Percentiles rank a stretch among this genome's conserved stretches.
Conservation (phyloP, 1,140 invertebrate genomes). For the Phocides pigmalion region DNA sequence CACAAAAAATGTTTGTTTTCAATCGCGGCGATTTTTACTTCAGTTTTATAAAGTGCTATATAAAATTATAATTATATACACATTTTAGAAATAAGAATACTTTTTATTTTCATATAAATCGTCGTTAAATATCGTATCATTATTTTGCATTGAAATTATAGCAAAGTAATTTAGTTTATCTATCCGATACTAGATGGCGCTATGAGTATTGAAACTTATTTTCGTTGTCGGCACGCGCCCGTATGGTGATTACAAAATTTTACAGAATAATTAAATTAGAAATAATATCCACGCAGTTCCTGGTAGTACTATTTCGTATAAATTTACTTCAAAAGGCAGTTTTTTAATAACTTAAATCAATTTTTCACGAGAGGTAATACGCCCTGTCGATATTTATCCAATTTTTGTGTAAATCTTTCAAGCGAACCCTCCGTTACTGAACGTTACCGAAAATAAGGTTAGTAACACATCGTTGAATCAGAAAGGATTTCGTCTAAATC, state of each 20-base stretch:
- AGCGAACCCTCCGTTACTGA: neutral
- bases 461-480: conserved; percentile 15
- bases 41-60: too few species aligned
- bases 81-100: too few species aligned
- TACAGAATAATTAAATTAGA: too few species aligned
- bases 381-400: neutral
- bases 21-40: too few species aligned
- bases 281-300: too few species aligned
- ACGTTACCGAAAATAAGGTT: conserved; percentile 8
- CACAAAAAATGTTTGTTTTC: too few species aligned
- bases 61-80: too few species aligned
- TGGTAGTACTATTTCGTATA: neutral
- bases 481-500: conserved; percentile 12
- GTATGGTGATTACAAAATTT: neutral
- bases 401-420: neutral
- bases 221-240: neutral
- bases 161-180: conserved; percentile 13
- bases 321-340: neutral
- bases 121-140: too few species aligned
- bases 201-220: neutral
- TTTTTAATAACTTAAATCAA: too few species aligned
- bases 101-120: too few species aligned
- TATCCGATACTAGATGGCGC: conserved; percentile 51
- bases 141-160: neutral
- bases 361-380: neutral